Base-by-base conservation (phyloP, 1,140 invertebrate genomes). In the Aphelinus certus region DNA sequence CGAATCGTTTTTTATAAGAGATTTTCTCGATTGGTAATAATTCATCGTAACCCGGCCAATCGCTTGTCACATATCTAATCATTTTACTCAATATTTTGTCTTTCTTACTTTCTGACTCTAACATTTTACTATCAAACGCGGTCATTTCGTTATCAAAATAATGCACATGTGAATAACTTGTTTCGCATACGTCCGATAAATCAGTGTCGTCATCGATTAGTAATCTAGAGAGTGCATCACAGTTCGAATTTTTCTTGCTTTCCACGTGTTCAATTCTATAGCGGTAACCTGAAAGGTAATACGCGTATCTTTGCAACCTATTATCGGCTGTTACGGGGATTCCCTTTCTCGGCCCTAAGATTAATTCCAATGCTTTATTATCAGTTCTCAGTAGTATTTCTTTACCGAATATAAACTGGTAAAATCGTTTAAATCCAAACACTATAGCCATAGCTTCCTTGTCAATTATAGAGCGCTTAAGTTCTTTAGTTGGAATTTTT, bases 361-460 rank as follows among this genome's bases (percentile, higher is more conserved):
- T 65, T 0, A 57, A 48, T 42, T 80, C 42, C 26, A 88, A 71
- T 4, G 85, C 81, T 76, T 87, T 81, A 66, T 88, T 83, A 71
- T 87, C 87, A 42, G 82, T 86, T 10, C 79, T 64, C 1, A 86
- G 56, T 43, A 69, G 80, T 79, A 88, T 87, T 69, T 79, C 61
- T 47, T 83, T 67, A 10, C 88, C 88, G 75, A 79, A 85, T 0
- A 90, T 48, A 76, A 85, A 90, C 45, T 84, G 69, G 58, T 87
- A 82, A 75, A 88, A 89, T 65, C 43, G 4, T 47, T 63, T 63
- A 63, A 42, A 46, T 7, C 42, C 45, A 47, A 46, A 63, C 7
- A 63, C 61, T 45, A 63, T 65, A n/a, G 61, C 61, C 3, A 43
- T 46, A 45, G 61, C 61, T 47, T 56, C 61, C 3, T 58, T 53